These are phyloP conservation scores for Tokudaia tokunoshimensis DNA, from an alignment of 2,797 vertebrate genomes.

Conservation along the genomic window DNA sequence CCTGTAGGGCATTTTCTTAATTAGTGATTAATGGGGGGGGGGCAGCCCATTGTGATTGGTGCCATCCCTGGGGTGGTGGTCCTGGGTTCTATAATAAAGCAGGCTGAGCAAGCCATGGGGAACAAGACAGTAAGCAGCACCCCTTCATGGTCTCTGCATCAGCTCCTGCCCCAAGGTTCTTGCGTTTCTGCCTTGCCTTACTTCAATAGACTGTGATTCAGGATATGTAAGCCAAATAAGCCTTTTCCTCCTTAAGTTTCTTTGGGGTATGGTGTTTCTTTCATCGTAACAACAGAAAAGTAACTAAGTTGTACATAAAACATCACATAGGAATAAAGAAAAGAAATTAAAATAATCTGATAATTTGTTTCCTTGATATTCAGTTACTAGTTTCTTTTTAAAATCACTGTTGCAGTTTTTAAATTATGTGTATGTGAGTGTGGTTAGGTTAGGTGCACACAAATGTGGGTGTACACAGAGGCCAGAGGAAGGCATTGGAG, in stretches of 20 bases:
- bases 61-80: not conserved
- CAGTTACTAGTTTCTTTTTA: not conserved
- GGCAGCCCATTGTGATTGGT: not conserved
- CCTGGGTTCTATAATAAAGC: not conserved
- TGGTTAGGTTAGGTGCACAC: not conserved
- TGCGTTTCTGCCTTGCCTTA: not conserved
- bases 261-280: not conserved
- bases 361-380: not conserved
- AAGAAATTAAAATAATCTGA: conserved; percentile 29
- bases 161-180: not conserved
- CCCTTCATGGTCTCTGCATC: not conserved
- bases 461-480: not conserved
- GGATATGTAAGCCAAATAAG: not conserved
- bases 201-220: not conserved
- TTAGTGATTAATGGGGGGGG: not conserved
- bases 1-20: not conserved
- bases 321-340: not conserved
- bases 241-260: not conserved
- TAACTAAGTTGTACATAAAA: not conserved
- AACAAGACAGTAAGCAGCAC: not conserved
- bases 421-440: not conserved
- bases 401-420: not conserved
- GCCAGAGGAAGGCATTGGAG: not conserved
- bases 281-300: not conserved
- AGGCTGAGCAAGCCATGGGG: not conserved